These are phyloP conservation scores for Oncorhynchus kisutch DNA, from an alignment of 2,113 vertebrate species.

Conservation along the genomic window DNA sequence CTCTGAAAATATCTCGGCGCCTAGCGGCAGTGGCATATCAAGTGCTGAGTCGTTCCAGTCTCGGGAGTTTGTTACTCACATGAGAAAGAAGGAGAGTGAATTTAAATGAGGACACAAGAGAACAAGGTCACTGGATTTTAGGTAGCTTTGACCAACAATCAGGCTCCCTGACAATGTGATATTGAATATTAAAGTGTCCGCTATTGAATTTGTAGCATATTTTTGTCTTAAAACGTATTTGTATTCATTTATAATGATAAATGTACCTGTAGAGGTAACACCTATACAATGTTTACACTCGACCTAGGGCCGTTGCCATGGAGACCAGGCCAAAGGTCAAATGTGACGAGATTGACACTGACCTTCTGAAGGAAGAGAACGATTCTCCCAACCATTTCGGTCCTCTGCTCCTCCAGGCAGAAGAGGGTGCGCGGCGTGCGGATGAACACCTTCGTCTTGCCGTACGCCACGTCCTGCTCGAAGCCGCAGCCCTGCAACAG, in stretches of 20 bases:
- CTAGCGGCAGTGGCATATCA: conserved; percentile 3
- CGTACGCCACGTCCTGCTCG: conserved; percentile 91
- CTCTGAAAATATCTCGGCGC: conserved; percentile 21
- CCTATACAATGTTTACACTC: background rate
- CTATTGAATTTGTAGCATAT: too few relatives aligned
- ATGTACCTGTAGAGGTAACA: background rate
- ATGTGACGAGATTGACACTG: conserved; percentile 24
- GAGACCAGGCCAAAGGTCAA: background rate
- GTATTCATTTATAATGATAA: background rate
- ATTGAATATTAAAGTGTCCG: background rate
- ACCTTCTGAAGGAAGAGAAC: conserved; percentile 99
- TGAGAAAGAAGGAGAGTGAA: conserved; percentile 26
- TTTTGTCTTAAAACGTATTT: background rate
- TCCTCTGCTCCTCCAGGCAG: conserved; percentile 89
- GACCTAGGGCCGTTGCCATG: background rate
- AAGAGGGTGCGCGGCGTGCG: conserved; percentile 92
- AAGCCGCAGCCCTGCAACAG: conserved; percentile 86
- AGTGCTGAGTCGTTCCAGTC: conserved; percentile 9
- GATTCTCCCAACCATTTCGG: conserved; percentile 89
- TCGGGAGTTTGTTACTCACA: conserved; percentile 25
- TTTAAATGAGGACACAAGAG: conserved; percentile 9
- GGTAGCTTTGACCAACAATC: conserved; percentile 11
- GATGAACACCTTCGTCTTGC: conserved; percentile 95
- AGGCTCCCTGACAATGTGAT: background rate
- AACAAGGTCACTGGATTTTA: conserved; percentile 24